Percentiles rank a stretch among this genome's conserved stretches.
phyloP scores from a whole-genome alignment of 2,888 invertebrate species.

The Heliconius ismenius region DNA sequence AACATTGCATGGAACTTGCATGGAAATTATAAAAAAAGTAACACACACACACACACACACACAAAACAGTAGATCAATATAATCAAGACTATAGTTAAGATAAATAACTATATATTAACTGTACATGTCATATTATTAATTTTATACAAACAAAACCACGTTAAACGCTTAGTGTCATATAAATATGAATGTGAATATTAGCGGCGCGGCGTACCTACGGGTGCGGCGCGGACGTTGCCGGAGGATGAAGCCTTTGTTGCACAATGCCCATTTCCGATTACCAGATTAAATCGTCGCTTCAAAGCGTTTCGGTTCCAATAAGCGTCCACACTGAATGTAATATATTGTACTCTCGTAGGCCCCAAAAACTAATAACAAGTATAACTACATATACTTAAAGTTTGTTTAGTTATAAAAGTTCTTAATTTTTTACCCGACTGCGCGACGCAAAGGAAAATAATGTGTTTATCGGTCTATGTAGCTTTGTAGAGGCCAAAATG shows the following conservation, averaged over 20 bases:
- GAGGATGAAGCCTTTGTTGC: slow-evolving; percentile 78
- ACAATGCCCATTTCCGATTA: slow-evolving; percentile 81
- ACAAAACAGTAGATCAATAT: neutral
- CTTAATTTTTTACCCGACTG: too few species aligned
- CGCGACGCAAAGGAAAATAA: too few species aligned
- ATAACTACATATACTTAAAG: neutral
- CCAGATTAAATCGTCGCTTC: slow-evolving; percentile 78
- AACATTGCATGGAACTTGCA: too few species aligned
- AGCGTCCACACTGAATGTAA: slow-evolving; percentile 54
- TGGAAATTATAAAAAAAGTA: too few species aligned
- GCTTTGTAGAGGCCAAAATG: too few species aligned
- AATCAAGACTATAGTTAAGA: neutral
- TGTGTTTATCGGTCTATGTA: too few species aligned
- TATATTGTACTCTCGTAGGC: slow-evolving; percentile 47
- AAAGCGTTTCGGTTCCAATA: slow-evolving; percentile 68
- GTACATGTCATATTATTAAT: neutral
- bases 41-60: too few species aligned
- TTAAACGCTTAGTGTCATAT: slow-evolving; percentile 5
- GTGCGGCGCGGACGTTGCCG: slow-evolving; percentile 36
- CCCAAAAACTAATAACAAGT: slow-evolving; percentile 5
- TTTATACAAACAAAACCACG: neutral
- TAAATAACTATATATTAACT: too few species aligned
- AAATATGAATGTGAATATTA: slow-evolving; percentile 39
- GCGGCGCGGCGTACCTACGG: slow-evolving; percentile 31
- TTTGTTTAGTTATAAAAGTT: too few species aligned